Conservation (phyloP, 1,140 invertebrate genomes). For the Eumeta japonica region DNA sequence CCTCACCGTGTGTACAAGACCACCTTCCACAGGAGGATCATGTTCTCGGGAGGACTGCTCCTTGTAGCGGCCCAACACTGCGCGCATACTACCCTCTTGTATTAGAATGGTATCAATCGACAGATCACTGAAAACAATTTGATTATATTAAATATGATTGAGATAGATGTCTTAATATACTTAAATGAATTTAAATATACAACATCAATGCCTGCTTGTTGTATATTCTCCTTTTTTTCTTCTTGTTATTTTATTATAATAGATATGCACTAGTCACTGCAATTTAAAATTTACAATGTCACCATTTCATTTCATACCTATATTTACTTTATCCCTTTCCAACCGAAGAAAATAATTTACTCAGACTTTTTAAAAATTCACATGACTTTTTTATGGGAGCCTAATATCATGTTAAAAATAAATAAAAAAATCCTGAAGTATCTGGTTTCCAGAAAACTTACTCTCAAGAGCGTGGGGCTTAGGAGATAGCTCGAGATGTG, state of each 20-base stretch:
- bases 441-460: conserved; percentile 2
- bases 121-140: conserved; percentile 23
- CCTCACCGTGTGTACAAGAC: too few species aligned
- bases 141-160: too few species aligned
- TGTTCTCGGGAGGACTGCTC: too few species aligned
- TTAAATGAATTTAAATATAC: too few species aligned
- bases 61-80: conserved; percentile 32
- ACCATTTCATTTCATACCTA: too few species aligned
- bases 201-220: too few species aligned
- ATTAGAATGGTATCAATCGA: conserved; percentile 31
- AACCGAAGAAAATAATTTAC: conserved; percentile 4
- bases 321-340: conserved; percentile 1
- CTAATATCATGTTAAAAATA: conserved; percentile 4
- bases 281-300: too few species aligned
- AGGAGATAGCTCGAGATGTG: conserved; percentile 4
- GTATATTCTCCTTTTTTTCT: too few species aligned
- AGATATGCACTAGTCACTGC: too few species aligned
- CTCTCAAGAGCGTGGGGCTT: conserved; percentile 1
- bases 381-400: conserved; percentile 3
- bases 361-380: conserved; percentile 1
- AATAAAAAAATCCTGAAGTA: conserved; percentile 1
- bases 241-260: too few species aligned
- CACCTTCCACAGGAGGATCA: too few species aligned
- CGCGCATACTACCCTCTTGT: conserved; percentile 23
- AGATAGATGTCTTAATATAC: too few species aligned